Evolutionary conservation across 2,797 vertebrate species (phyloP), one percentile per base, ranked within the genome.

Genomic region (Neosalanx taihuensis): DNA sequence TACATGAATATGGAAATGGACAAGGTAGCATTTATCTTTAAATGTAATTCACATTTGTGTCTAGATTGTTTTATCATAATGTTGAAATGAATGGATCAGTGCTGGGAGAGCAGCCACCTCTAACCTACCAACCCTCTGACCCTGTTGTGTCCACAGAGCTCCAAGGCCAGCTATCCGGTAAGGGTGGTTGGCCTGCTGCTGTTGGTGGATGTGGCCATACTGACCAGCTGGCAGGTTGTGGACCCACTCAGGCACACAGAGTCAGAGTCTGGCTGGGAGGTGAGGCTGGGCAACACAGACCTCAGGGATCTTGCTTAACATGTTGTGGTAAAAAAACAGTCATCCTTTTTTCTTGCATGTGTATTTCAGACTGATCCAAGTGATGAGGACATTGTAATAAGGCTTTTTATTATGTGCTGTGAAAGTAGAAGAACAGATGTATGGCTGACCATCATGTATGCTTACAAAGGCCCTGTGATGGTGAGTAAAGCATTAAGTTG

Each of bases 401-500:
- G 79, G 29, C 91, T 88, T 0, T 92, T 90, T 76, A 82, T 95
- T 83, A 92, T 95, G 66, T 89, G 83, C 90, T 98, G 97, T 72
- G 92, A 94, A 85, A 95, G 96, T 81, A 85, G 78, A 64, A 90
- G 95, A 86, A 93, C 92, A 92, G 93, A 93, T 76, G 93, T 93
- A 82, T 98, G 97, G 96, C 90, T 96, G 57, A 90, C 93, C 0
- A 94, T 93, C 2, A 86, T 95, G 67, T 96, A 86, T 0, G 93
- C 93, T 31, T 97, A 94, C 82, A 97, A 96, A 89, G 94, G 91
- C 2, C 91, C 95, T 60, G 93, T 97, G 53, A 93, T 97, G 95
- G 97, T 99, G 90, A 90, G 94, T 29, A 30, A 26, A 51, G 35
- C 35, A 37, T 35, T 35, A 35, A 35, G 35, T 7, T 7, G 35